A percentile compares a stretch with the other conserved stretches of the same genome.
These are phyloP conservation scores for Brachypodius melanocephalos DNA, from an alignment of 2,113 vertebrate species.

Conservation along the genomic window DNA sequence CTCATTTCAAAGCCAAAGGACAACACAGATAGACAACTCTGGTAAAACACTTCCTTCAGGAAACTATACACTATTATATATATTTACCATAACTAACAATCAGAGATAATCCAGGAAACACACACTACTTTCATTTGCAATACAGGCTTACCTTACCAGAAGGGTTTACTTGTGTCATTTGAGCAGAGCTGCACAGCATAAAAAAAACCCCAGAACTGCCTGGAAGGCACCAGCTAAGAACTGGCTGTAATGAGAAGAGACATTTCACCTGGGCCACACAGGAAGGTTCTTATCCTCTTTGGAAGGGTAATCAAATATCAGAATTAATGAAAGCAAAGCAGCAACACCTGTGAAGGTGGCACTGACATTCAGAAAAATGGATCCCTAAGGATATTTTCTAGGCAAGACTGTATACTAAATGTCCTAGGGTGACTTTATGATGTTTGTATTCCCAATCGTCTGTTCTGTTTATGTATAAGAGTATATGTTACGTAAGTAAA, in stretches of 20 bases:
- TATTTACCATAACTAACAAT: not conserved
- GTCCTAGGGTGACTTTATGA: too few relatives aligned
- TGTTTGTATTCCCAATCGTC: too few relatives aligned
- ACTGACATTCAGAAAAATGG: not conserved
- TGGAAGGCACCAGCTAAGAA: not conserved
- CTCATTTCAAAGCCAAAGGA: not conserved
- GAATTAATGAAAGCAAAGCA: not conserved
- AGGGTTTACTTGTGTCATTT: fast-evolving
- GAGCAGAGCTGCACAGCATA: fast-evolving
- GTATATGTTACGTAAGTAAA: not conserved
- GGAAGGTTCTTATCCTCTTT: not conserved
- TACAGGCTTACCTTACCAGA: not conserved
- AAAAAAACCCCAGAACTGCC: fast-evolving
- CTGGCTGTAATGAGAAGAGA: not conserved
- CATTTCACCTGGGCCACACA: not conserved
- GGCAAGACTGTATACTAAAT: not conserved
- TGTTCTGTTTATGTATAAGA: not conserved
- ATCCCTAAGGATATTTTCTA: not conserved
- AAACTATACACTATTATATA: not conserved
- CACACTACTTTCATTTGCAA: not conserved
- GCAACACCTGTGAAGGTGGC: not conserved
- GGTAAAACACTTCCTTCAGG: not conserved
- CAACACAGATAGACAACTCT: not conserved
- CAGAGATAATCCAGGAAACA: not conserved
- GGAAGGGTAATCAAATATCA: not conserved